Conservation (phyloP, 2,888 invertebrate genomes). For the Eristalinus sepulchralis region DNA sequence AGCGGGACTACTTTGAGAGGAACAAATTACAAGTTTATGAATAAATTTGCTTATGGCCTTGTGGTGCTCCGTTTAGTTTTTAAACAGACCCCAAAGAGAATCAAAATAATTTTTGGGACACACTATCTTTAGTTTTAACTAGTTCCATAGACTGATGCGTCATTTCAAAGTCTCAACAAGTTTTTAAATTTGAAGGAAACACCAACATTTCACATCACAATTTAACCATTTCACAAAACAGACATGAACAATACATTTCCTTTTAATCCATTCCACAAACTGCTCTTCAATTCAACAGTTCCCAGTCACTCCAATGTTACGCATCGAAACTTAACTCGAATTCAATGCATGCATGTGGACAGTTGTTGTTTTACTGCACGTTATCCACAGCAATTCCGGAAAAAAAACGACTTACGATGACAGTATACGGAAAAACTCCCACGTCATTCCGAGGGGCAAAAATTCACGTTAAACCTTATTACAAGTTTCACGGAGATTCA, state of each 20-base stretch:
- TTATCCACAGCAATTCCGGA: not conserved
- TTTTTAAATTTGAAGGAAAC: too few relatives aligned
- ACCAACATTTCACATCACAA: not conserved
- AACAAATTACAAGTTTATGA: too few relatives aligned
- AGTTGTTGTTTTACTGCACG: not conserved
- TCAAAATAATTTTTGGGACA: too few relatives aligned
- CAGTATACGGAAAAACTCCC: not conserved
- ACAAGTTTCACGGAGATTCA: not conserved
- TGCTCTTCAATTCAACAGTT: not conserved
- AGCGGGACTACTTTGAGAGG: too few relatives aligned
- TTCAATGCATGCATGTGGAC: not conserved
- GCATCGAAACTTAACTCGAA: not conserved
- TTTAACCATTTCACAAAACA: not conserved
- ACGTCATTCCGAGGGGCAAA: not conserved
- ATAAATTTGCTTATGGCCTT: too few relatives aligned
- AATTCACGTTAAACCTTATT: not conserved
- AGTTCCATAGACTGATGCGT: too few relatives aligned
- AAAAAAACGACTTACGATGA: not conserved
- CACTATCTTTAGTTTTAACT: too few relatives aligned
- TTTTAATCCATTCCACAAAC: not conserved
- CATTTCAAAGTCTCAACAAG: too few relatives aligned
- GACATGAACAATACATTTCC: not conserved
- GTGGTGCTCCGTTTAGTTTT: too few relatives aligned
- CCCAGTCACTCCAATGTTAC: not conserved
- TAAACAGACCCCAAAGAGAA: too few relatives aligned